phyloP scores from a whole-genome alignment of 2,888 invertebrate species.

The Melangyna quadrimaculata region DNA sequence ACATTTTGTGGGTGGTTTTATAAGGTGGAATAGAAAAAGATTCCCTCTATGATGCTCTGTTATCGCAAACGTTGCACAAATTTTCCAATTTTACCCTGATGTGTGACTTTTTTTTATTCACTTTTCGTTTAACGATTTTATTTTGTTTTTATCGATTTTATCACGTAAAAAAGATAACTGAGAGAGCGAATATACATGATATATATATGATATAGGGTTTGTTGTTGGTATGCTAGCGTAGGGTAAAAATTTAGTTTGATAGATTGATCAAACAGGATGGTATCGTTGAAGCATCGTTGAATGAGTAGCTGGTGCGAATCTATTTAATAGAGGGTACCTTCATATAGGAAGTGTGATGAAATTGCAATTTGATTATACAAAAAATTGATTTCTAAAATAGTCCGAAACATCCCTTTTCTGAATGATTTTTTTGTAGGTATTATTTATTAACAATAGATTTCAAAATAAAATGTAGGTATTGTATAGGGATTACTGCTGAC shows the following conservation, averaged over 20 bases:
- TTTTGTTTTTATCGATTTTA: constrained; percentile 65
- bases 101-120: constrained; percentile 45
- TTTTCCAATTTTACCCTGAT: constrained; percentile 65
- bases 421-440: not conserved
- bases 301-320: not conserved
- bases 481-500: too few species aligned
- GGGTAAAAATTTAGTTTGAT: not conserved
- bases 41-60: too few species aligned
- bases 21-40: constrained; percentile 39
- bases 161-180: constrained; percentile 54
- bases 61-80: constrained; percentile 71
- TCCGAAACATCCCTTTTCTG: not conserved
- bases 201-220: too few species aligned
- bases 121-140: constrained; percentile 51
- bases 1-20: constrained; percentile 10
- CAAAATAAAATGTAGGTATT: too few species aligned
- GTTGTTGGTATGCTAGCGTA: not conserved
- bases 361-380: not conserved
- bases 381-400: not conserved
- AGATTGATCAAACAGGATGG: not conserved
- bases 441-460: not conserved
- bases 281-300: not conserved
- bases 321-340: not conserved
- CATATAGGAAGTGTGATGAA: not conserved
- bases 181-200: not conserved